A percentile compares a stretch with the other conserved stretches of the same genome.
phyloP scores from a whole-genome alignment of 2,797 vertebrate genomes.

The Mastacembelus armatus region DNA sequence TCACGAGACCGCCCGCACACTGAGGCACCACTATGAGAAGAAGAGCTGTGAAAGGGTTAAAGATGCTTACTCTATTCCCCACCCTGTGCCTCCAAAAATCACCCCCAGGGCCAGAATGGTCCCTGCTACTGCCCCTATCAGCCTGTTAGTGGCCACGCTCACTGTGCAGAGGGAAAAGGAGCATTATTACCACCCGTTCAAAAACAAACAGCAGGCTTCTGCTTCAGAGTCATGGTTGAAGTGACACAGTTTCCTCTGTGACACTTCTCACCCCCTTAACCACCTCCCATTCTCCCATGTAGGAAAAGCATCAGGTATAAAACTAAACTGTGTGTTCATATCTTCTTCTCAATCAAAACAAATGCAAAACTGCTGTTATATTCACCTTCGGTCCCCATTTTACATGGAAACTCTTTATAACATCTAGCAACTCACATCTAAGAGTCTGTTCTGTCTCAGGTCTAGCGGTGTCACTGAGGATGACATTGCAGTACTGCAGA shows the following conservation, averaged over 20 bases:
- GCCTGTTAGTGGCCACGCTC: constrained; percentile 99
- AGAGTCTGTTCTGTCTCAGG: constrained; percentile 38
- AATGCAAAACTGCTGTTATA: constrained; percentile 43
- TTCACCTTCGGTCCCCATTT: constrained; percentile 19
- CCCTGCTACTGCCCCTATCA: constrained; percentile 99
- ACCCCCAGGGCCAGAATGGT: constrained; percentile 99
- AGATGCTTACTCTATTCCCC: constrained; percentile 99
- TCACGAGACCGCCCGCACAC: constrained; percentile 89
- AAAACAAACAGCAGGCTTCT: constrained; percentile 78
- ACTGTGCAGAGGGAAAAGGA: constrained; percentile 96
- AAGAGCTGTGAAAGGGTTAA: constrained; percentile 87
- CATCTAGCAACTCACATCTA: constrained; percentile 38
- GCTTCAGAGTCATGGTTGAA: constrained; percentile 72
- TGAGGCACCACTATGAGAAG: constrained; percentile 88
- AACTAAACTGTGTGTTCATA: constrained; percentile 38
- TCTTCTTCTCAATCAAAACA: constrained; percentile 50
- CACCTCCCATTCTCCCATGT: constrained; percentile 87
- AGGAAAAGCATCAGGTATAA: constrained; percentile 66
- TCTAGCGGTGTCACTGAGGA: constrained; percentile 39
- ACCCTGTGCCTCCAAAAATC: constrained; percentile 99
- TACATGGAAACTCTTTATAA: constrained; percentile 35
- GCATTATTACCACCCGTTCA: constrained; percentile 87
- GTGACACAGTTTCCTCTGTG: constrained; percentile 58
- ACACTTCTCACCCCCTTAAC: constrained; percentile 85
- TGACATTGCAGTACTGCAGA: constrained; percentile 34